Evolutionary conservation across 2,113 vertebrate genomes (phyloP), one percentile per base, ranked within the genome.

Genomic region (Gopherus flavomarginatus): DNA sequence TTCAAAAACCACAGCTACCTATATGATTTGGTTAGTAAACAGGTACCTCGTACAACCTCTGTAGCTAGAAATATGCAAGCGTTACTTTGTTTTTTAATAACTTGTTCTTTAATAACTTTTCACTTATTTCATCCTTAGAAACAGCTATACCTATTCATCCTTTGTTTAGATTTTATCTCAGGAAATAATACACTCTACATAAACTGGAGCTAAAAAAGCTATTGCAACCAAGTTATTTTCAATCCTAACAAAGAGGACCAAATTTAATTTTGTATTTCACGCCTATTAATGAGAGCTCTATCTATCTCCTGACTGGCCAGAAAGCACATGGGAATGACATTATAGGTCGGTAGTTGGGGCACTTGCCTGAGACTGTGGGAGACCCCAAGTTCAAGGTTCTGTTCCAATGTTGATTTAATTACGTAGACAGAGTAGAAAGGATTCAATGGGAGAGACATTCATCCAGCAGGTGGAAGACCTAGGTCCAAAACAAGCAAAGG

Each of bases 141-240:
- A 59, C 0, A 0, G 6, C 14, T 78, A 5, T 4, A 2, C 56
- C 49, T 85, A 2, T 82, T 89, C 92, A 54, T 87, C 57, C n/a
- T 89, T 54, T 96, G 87, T 95, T 2, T 50, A 91, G 93, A 89
- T 91, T 93, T 91, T 77, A 86, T 94, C 84, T 91, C 85, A 50
- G 56, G 42, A 62, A 82, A 92, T 81, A 87, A 90, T 53, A 95
- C 69, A 80, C 50, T 81, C 86, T 88, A 86, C 62, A 79, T 44
- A 54, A 94, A 95, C 44, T 96, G 91, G 4, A 90, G 8, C 54
- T 89, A 62, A 59, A 75, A 35, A 35, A 65, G 53, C 5, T 4
- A 77, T 53, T 83, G 92, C 85, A 77, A 9, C 91, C 47, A 44
- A 24, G 4, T 5, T 59, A 54, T 11, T 84, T 89, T 92, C 92